These are phyloP conservation scores for Virgularia gustaviana DNA, from an alignment of 92 coral and sea anemone genomes.

Conservation along the genomic window DNA sequence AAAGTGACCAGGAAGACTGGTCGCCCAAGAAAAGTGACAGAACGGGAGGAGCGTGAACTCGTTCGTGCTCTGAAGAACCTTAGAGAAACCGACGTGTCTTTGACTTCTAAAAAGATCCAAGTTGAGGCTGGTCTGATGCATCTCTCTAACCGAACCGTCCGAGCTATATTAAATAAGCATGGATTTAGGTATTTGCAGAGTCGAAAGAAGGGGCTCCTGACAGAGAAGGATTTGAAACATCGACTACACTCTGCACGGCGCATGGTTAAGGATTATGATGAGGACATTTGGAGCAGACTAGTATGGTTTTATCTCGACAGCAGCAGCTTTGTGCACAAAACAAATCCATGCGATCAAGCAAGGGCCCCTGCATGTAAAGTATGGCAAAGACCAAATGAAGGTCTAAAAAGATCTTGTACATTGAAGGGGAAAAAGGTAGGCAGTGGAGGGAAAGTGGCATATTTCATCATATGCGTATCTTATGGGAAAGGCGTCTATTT, in stretches of 20 bases:
- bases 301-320: conserved; percentile 36
- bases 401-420: conserved; percentile 17
- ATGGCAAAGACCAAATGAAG: conserved; percentile 36
- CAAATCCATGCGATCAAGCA: conserved; percentile 49
- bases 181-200: conserved; percentile 21
- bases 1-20: not conserved
- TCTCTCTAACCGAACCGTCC: not conserved
- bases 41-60: not conserved
- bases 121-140: not conserved
- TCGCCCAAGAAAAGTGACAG: not conserved
- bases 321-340: conserved; percentile 33
- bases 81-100: not conserved
- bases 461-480: conserved; percentile 23
- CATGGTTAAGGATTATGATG: conserved; percentile 7
- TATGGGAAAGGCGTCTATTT: conserved; percentile 39
- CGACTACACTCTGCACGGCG: conserved; percentile 10
- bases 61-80: not conserved
- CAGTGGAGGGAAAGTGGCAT: conserved; percentile 33
- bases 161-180: not conserved
- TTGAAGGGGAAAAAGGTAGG: conserved; percentile 29
- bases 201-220: not conserved
- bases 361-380: conserved; percentile 23
- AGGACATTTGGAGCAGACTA: conserved; percentile 15
- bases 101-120: not conserved
- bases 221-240: not conserved